Conservation (phyloP, 2,797 vertebrate species). For the Ptychadena robeensis region DNA sequence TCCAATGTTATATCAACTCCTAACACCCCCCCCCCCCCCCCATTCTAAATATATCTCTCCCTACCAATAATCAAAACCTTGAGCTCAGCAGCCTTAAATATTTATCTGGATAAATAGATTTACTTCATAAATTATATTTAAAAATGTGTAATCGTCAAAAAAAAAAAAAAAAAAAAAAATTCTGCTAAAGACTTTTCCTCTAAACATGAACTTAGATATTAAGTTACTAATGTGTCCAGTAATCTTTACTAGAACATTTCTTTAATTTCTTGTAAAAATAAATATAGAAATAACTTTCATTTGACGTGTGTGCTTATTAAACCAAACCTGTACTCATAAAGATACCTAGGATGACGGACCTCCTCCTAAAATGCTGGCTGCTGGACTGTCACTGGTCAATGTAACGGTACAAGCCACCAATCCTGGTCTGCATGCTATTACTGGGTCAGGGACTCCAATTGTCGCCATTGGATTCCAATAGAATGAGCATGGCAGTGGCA, state of each 20-base stretch:
- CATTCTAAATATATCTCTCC: conserved; percentile 1
- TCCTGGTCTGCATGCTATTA: too few relatives aligned
- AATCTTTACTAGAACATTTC: not conserved
- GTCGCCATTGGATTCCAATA: too few relatives aligned
- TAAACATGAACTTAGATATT: not conserved
- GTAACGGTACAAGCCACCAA: too few relatives aligned
- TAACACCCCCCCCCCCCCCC: too few relatives aligned
- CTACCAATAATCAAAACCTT: not conserved
- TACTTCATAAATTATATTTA: not conserved
- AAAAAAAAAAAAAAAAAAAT: conserved; percentile 28
- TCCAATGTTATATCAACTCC: too few relatives aligned
- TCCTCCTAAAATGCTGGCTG: too few relatives aligned
- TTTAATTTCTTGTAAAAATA: not conserved
- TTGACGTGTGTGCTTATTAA: not conserved
- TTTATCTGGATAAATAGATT: not conserved
- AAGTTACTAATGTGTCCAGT: not conserved
- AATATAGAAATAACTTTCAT: conserved; percentile 30
- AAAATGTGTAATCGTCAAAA: conserved; percentile 17
- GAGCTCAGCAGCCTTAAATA: conserved; percentile 2
- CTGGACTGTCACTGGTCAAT: too few relatives aligned
- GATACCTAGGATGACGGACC: not conserved
- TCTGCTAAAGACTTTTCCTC: not conserved
- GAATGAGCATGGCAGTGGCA: too few relatives aligned
- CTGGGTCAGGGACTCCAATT: too few relatives aligned
- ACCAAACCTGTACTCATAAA: not conserved